These are phyloP conservation scores for Megaceryle torquata DNA, from an alignment of 2,113 vertebrate species.

Conservation along the genomic window DNA sequence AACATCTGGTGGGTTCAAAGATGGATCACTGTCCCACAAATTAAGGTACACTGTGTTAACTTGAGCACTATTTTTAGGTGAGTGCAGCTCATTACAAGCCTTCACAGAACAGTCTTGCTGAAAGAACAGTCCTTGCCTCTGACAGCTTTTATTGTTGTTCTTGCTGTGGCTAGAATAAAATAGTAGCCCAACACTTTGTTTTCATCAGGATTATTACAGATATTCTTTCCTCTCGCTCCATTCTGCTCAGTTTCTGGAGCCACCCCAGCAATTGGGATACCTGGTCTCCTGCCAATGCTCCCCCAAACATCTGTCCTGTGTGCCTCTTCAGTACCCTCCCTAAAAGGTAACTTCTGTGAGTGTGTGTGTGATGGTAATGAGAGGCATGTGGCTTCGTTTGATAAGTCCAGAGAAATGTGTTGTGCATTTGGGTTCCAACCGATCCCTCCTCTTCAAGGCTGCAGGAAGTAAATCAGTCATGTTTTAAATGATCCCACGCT, in stretches of 20 bases:
- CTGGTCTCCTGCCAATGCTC: background rate
- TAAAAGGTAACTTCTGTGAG: background rate
- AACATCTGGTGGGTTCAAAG: conserved; percentile 34
- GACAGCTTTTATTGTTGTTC: conserved; percentile 19
- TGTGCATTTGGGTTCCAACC: conserved; percentile 4
- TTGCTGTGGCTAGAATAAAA: conserved; percentile 11
- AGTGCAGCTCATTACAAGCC: conserved; percentile 1
- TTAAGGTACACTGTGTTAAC: conserved; percentile 30
- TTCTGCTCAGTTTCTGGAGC: background rate
- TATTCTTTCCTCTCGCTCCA: background rate
- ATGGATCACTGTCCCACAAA: background rate
- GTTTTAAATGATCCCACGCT: conserved; percentile 59
- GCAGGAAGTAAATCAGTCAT: conserved; percentile 63
- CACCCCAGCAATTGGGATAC: background rate
- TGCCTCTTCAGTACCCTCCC: background rate
- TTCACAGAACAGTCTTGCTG: background rate
- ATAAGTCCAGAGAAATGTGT: conserved; percentile 41
- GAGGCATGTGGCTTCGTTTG: background rate
- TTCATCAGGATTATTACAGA: background rate
- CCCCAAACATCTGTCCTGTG: background rate
- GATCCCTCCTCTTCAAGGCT: conserved; percentile 41
- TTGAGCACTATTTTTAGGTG: conserved; percentile 28
- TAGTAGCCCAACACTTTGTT: background rate
- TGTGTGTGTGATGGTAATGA: background rate
- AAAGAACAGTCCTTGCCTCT: background rate